phyloP scores from a whole-genome alignment of 1,140 invertebrate genomes.

The Caenorhabditis inopinata region DNA sequence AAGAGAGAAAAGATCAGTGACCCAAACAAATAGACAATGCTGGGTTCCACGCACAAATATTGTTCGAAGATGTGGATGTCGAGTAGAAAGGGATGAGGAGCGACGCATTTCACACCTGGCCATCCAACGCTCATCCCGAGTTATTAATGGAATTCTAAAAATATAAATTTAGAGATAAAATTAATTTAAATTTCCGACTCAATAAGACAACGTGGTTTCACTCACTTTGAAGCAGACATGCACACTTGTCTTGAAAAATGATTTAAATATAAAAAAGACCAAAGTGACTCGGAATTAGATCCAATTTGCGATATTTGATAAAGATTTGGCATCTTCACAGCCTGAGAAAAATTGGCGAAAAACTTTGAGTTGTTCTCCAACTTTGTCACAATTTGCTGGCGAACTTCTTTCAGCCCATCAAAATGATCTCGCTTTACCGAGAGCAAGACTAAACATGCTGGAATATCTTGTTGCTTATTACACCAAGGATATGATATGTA shows the following conservation, averaged over 20 bases:
- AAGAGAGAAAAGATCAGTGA: constrained; percentile 28
- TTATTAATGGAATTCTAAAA: constrained; percentile 34
- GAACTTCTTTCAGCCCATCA: constrained; percentile 21
- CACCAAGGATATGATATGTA: constrained; percentile 46
- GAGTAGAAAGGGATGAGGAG: not conserved
- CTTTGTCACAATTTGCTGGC: constrained; percentile 21
- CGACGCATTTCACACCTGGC: constrained; percentile 9
- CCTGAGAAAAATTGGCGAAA: constrained; percentile 4
- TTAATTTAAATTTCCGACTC: not conserved
- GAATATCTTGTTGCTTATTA: not conserved
- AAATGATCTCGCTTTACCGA: constrained; percentile 46
- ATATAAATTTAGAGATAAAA: too few relatives aligned
- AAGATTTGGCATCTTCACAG: not conserved
- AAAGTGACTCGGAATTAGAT: constrained; percentile 31
- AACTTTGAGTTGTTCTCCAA: constrained; percentile 33
- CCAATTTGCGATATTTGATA: constrained; percentile 43
- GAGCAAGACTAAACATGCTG: constrained; percentile 32
- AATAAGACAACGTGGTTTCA: too few relatives aligned
- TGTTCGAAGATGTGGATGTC: constrained; percentile 11
- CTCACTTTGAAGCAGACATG: constrained; percentile 30
- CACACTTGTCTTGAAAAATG: constrained; percentile 32
- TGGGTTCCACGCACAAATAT: constrained; percentile 22
- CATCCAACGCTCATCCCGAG: not conserved
- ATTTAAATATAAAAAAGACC: constrained; percentile 44
- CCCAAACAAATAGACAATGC: constrained; percentile 34